Base-by-base conservation (phyloP, 2,888 invertebrate genomes). In the Synergus gifuensis region DNA sequence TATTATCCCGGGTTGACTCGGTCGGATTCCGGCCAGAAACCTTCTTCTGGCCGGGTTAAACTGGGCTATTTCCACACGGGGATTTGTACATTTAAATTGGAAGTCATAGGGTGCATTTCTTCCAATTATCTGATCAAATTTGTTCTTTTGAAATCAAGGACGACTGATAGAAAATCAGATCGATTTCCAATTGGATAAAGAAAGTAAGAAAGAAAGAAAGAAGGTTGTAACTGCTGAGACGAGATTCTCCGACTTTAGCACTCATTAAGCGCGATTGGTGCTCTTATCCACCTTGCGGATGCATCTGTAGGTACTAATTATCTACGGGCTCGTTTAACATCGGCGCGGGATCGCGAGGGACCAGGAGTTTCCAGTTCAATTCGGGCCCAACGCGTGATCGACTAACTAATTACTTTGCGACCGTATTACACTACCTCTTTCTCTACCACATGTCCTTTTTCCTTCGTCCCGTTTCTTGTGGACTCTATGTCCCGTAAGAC, bases 251-350 rank as follows among this genome's bases (percentile, higher is more conserved):
- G 78, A 76, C 80, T 83, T 84, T 82, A 82, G 81, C 81, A 82
- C 84, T 84, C 84, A 84, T 84, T 84, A 84, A 83, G 81, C 82
- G 78, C 83, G 83, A 83, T 84, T 83, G 82, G 78, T 76, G 80
- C 83, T 82, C 84, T 82, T 84, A 84, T 84, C 84, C 84, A 84
- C 84, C 78, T 84, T 83, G 89, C 88, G 88, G 88, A 87, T 89
- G 90, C 88, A 88, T 88, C 87, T 87, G 89, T 89, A 90, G 87
- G 87, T 91, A 91, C 91, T 91, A 91, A 91, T 91, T 91, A 90
- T 89, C 87, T 84, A 5, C 36, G 81, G 67, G 81, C 86, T 86
- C 87, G 86, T 86, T 85, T 82, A 83, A 85, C 85, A 85, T 82
- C 79, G 69, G 66, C 79, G 64, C 49, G 36, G 36, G 54, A 54